Percentiles rank a stretch among this genome's conserved stretches.
Conservation (phyloP, 2,888 invertebrate species). For the Ceramica pisi region DNA sequence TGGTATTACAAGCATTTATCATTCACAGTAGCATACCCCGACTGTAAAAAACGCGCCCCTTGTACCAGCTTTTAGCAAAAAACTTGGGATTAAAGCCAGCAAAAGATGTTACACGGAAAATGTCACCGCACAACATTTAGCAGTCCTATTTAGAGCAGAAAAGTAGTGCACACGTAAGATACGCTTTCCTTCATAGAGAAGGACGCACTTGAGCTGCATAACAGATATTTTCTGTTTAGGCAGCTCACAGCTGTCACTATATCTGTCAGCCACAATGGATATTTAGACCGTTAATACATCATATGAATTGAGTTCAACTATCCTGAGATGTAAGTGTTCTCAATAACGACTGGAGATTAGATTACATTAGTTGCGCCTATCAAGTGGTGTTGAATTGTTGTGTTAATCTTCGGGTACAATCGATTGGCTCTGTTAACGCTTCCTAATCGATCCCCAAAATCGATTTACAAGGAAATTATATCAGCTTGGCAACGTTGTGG, state of each 20-base stretch:
- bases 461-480: constrained; percentile 49
- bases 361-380: constrained; percentile 58
- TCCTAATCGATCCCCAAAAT: constrained; percentile 54
- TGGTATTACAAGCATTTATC: constrained; percentile 52
- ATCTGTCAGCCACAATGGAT: constrained; percentile 53
- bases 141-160: constrained; percentile 46
- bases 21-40: constrained; percentile 35
- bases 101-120: constrained; percentile 56
- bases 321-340: constrained; percentile 57
- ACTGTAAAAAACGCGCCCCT: constrained; percentile 49
- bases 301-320: constrained; percentile 60
- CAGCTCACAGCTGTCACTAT: constrained; percentile 63
- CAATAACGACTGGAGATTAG: constrained; percentile 59
- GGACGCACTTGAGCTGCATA: constrained; percentile 54
- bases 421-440: constrained; percentile 56
- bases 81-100: constrained; percentile 43
- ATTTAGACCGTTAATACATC: constrained; percentile 59
- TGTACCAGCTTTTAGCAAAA: constrained; percentile 47
- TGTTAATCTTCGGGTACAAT: constrained; percentile 55
- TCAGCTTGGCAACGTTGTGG: constrained; percentile 9
- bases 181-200: constrained; percentile 28
- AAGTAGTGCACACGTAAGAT: constrained; percentile 37
- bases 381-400: constrained; percentile 53
- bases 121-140: constrained; percentile 48
- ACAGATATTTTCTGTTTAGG: constrained; percentile 63